Conservation (phyloP, 2,888 invertebrate genomes). For the Acanthococcus lagerstroemiae region DNA sequence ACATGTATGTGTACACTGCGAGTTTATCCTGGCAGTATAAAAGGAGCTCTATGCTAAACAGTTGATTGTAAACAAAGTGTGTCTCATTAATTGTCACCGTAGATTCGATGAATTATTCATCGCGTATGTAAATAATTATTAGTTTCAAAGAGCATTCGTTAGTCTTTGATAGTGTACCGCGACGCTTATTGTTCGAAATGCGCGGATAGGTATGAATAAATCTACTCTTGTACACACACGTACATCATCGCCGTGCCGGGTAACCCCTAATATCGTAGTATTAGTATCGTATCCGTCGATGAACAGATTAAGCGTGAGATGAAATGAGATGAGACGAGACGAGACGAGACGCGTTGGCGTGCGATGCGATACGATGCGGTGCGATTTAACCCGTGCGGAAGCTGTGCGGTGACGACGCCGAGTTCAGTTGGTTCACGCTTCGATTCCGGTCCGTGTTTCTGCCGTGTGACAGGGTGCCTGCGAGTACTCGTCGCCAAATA, state of each 20-base stretch:
- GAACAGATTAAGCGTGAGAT: too few species aligned
- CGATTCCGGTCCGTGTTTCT: too few species aligned
- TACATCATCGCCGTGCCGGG: too few species aligned
- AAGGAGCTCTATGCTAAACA: conserved; percentile 22
- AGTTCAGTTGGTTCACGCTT: too few species aligned
- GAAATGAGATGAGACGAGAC: too few species aligned
- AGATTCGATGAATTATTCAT: conserved; percentile 23
- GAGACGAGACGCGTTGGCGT: too few species aligned
- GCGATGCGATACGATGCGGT: too few species aligned
- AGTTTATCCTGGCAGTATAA: not conserved
- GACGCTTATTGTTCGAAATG: not conserved
- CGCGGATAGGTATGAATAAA: not conserved
- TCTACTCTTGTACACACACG: too few species aligned
- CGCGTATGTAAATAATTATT: conserved; percentile 27
- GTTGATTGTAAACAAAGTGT: conserved; percentile 28
- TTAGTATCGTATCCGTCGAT: too few species aligned
- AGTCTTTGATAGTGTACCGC: conserved; percentile 18
- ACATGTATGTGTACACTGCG: not conserved
- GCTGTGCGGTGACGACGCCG: not conserved
- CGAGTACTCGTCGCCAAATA: too few species aligned
- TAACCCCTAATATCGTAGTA: too few species aligned
- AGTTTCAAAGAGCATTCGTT: conserved; percentile 29
- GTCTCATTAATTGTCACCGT: conserved; percentile 22
- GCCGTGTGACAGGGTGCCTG: too few species aligned
- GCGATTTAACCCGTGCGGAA: not conserved